Percentiles rank a stretch among this genome's conserved stretches.
phyloP scores from a whole-genome alignment of 2,888 invertebrate species.

The Thalpophila matura region DNA sequence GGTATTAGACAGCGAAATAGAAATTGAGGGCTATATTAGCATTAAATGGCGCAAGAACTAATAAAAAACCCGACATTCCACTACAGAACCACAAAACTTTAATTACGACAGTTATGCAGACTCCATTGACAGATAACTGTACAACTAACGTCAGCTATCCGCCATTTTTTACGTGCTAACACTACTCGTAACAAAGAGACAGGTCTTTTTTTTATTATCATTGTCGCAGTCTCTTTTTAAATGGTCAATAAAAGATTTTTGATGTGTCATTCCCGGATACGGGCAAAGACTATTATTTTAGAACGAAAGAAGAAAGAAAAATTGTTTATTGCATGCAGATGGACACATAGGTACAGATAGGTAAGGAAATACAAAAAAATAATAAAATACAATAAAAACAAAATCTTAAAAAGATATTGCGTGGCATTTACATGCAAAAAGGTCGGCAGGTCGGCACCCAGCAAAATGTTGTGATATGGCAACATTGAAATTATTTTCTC shows the following conservation, averaged over 20 bases:
- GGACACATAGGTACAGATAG: no score
- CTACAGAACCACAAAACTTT: conserved; percentile 29
- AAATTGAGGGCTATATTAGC: no score
- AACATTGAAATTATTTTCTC: no score
- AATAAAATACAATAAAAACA: no score
- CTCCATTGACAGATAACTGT: conserved; percentile 46
- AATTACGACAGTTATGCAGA: conserved; percentile 39
- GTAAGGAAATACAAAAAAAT: no score
- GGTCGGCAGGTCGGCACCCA: no score
- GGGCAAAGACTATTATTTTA: neutral
- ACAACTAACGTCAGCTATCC: conserved; percentile 1
- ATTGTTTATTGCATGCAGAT: no score
- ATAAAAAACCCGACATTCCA: neutral
- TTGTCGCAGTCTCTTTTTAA: conserved; percentile 26
- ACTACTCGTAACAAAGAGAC: neutral
- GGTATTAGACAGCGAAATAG: no score
- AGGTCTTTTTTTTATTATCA: conserved; percentile 10
- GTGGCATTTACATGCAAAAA: no score
- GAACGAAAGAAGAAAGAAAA: no score
- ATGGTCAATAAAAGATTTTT: conserved; percentile 10
- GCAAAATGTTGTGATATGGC: no score
- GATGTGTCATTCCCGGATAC: conserved; percentile 18
- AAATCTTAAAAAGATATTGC: no score
- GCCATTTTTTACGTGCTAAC: conserved; percentile 27
- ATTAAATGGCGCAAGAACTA: neutral